Percentiles rank a stretch among this genome's conserved stretches.
Conservation (phyloP, 1,140 invertebrate species). For the Bursaphelenchus mucronatus region DNA sequence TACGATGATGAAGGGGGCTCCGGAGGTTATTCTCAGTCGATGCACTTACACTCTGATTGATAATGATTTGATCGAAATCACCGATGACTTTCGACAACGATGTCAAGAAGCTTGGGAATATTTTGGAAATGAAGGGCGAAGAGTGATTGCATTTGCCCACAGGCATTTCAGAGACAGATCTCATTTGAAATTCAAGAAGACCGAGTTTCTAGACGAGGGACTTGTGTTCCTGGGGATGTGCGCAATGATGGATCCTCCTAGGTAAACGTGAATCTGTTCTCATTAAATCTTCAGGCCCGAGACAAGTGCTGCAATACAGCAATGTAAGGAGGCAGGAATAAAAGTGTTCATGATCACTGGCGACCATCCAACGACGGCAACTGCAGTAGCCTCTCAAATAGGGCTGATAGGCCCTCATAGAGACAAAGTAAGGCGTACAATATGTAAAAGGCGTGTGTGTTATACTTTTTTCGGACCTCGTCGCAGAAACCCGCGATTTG, state of each 20-base stretch:
- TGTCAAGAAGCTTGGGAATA: conserved; percentile 54
- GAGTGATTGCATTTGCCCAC: conserved; percentile 52
- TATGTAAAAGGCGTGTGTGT: conserved; percentile 15
- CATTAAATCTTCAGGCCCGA: conserved; percentile 25
- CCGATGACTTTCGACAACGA: conserved; percentile 49
- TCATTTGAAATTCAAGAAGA: conserved; percentile 35
- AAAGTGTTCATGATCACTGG: conserved; percentile 46
- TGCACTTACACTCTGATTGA: conserved; percentile 40
- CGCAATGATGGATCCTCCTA: conserved; percentile 58
- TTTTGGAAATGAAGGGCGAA: conserved; percentile 49
- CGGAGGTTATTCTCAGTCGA: conserved; percentile 50
- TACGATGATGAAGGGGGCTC: conserved; percentile 59
- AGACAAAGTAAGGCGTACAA: conserved; percentile 24
- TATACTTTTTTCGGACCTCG: too few species aligned
- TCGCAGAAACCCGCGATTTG: too few species aligned
- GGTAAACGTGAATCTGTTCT: conserved; percentile 4
- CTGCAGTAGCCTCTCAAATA: conserved; percentile 44
- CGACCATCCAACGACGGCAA: conserved; percentile 41
- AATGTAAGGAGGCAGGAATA: conserved; percentile 46
- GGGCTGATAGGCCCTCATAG: conserved; percentile 29
- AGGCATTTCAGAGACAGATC: conserved; percentile 37
- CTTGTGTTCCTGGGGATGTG: conserved; percentile 54
- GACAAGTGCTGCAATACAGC: conserved; percentile 40
- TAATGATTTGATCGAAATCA: conserved; percentile 45
- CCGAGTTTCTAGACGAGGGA: conserved; percentile 41